Conservation (phyloP, 2,888 invertebrate species). For the Matsumyia berberina region DNA sequence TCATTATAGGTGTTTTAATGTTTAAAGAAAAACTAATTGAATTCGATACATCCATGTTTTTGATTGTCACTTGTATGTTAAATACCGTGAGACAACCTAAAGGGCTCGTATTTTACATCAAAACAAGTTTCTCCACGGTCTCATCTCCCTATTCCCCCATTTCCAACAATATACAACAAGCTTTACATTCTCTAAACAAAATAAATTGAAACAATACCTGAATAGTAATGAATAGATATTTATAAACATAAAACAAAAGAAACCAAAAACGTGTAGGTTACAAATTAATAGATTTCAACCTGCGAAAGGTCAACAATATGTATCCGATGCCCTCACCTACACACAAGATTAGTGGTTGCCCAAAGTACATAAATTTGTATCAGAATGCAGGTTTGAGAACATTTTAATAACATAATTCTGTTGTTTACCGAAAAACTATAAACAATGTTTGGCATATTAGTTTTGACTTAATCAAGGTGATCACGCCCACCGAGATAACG, state of each 20-base stretch:
- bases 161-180: conserved; percentile 56
- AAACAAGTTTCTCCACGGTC: conserved; percentile 47
- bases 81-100: background rate
- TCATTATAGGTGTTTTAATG: no score
- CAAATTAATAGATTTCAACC: conserved; percentile 32
- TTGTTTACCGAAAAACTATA: conserved; percentile 55
- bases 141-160: conserved; percentile 12
- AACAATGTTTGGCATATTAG: conserved; percentile 45
- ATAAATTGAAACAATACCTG: conserved; percentile 57
- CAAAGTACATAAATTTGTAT: conserved; percentile 46
- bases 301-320: conserved; percentile 3
- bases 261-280: conserved; percentile 49
- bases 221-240: conserved; percentile 43
- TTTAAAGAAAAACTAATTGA: no score
- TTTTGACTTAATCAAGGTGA: conserved; percentile 43
- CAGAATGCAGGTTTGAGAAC: conserved; percentile 32
- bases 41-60: no score
- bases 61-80: no score
- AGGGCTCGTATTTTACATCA: conserved; percentile 39
- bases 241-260: conserved; percentile 48
- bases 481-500: background rate
- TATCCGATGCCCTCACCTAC: conserved; percentile 35
- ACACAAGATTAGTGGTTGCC: conserved; percentile 25
- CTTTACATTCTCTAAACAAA: conserved; percentile 17
- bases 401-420: conserved; percentile 53